Evolutionary conservation across 2,797 vertebrate species (phyloP), one percentile per base, ranked within the genome.

Genomic region (Chaetophractus vellerosus): DNA sequence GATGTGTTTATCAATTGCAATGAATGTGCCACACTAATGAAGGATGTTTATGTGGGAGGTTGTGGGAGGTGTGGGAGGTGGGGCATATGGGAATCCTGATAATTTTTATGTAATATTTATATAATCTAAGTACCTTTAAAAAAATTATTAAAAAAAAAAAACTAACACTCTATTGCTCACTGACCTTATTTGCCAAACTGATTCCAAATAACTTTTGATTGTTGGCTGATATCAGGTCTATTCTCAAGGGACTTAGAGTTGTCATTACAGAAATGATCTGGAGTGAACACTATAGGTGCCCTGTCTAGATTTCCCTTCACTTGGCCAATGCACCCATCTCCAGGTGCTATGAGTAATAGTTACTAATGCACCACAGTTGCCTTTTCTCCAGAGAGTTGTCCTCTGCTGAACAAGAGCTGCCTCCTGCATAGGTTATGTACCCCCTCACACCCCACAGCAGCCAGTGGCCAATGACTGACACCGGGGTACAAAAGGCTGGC

Each of bases 381-480:
- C 28, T 7, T 64, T 78, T 50, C 52, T 38, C 61, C 50, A 33
- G 15, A 16, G 36, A 41, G 55, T 76, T 90, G 63, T 64, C 28
- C 26, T 93, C 55, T 87, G 63, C 75, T 78, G 71, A 93, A 64
- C 26, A 83, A 90, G 64, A 52, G 33, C 14, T 9, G 31, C 33
- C 19, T 45, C 1, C 38, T 6, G 18, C 0, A 9, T 24, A 74
- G 55, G 23, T 21, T 12, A 31, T 19, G 6, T 6, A 15, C 14
- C 9, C 14, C 19, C 5, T 14, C 28, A 16, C 16, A n/a, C 9
- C 45, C 52, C 1, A 64, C 71, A 19, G 18, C 15, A 87, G 6
- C 36, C 64, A 91, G 52, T 26, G 80, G 52, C 79, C 74, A 66
- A 6, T 81, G 23, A 28, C 50, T 55, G 6, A 59, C n/a, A 81